phyloP scores from a whole-genome alignment of 2,797 vertebrate species.

The Tadarida brasiliensis region DNA sequence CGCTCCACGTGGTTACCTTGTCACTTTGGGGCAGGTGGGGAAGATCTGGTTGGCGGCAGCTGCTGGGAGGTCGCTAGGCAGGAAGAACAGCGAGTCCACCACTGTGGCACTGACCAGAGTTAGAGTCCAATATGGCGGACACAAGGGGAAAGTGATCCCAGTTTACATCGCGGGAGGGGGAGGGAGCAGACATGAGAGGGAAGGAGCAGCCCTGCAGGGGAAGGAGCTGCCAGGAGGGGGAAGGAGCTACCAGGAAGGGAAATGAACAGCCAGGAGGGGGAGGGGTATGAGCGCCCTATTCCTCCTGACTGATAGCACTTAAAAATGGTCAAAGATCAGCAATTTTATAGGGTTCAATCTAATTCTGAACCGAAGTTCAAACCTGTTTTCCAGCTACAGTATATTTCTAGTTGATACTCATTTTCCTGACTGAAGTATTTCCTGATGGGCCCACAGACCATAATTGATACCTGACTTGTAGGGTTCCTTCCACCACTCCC shows the following conservation, averaged over 20 bases:
- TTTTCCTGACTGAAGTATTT: not conserved
- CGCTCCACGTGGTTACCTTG: not conserved
- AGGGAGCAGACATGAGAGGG: not conserved
- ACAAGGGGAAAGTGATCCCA: not conserved
- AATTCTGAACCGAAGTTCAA: conserved; percentile 30
- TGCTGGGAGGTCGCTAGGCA: not conserved
- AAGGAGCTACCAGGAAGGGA: not conserved
- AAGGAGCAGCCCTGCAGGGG: not conserved
- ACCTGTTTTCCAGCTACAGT: not conserved
- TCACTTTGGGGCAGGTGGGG: not conserved
- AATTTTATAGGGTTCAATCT: not conserved
- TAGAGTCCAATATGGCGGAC: not conserved
- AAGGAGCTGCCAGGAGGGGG: not conserved
- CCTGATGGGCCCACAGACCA: not conserved
- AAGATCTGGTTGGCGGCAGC: no score
- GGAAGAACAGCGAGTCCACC: not conserved
- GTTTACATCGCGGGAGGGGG: not conserved
- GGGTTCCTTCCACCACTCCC: not conserved
- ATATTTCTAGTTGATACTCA: not conserved
- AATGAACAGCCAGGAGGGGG: not conserved
- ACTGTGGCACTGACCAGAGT: rapidly evolving
- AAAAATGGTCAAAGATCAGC: not conserved
- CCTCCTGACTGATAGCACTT: not conserved
- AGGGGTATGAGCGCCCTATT: not conserved
- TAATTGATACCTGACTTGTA: not conserved